Evolutionary conservation across 2,888 invertebrate genomes (phyloP).

Genomic region (Mesoligia furuncula): DNA sequence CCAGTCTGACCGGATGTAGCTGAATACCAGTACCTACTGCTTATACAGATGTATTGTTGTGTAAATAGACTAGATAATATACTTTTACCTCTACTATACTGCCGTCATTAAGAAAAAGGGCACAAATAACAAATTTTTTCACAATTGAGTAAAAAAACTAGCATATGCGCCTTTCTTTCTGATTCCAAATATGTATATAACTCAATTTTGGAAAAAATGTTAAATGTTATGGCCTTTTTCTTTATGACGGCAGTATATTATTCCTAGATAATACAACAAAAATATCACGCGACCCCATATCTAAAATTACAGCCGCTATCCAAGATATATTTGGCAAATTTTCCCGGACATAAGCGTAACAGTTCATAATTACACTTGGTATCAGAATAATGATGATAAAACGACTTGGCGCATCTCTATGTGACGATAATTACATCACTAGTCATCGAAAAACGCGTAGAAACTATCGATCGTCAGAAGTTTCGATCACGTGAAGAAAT

Average conservation of each 20-base stretch:
- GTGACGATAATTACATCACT: slow-evolving; percentile 60
- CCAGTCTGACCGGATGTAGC: no score
- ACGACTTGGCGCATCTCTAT: slow-evolving; percentile 34
- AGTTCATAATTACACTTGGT: slow-evolving; percentile 44
- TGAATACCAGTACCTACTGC: no score
- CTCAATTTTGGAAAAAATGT: no score
- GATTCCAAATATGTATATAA: no score
- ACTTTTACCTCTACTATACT: no score
- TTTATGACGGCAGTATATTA: no score
- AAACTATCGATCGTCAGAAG: slow-evolving; percentile 30
- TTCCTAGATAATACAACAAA: slow-evolving; percentile 1
- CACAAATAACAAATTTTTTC: no score
- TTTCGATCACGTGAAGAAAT: slow-evolving; percentile 43
- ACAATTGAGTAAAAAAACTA: no score
- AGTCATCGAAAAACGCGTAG: slow-evolving; percentile 22
- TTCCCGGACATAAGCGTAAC: slow-evolving; percentile 47
- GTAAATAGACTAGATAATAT: neutral
- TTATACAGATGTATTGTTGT: neutral
- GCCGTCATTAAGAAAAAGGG: no score
- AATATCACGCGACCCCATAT: slow-evolving; percentile 25
- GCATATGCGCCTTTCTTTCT: no score
- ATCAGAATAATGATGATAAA: slow-evolving; percentile 59
- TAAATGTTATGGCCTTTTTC: no score
- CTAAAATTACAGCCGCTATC: slow-evolving; percentile 35
- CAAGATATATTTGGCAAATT: slow-evolving; percentile 59